These are phyloP conservation scores for Enteromius fasciolatus DNA, from an alignment of 2,797 vertebrate genomes.

Conservation along the genomic window DNA sequence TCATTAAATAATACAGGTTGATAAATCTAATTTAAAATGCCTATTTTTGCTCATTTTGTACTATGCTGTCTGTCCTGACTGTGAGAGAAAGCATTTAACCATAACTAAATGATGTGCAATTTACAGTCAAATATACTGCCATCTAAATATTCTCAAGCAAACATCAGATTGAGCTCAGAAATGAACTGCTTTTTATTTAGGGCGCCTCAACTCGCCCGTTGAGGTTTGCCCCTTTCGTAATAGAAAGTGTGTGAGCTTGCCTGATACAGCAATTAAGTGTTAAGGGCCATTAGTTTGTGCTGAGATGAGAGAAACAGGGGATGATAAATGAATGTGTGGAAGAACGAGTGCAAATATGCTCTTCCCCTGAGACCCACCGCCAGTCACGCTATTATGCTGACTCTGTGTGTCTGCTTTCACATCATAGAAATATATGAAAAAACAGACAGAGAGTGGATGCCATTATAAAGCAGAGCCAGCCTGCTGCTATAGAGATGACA, in stretches of 20 bases:
- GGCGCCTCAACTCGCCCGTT: conserved; percentile 3
- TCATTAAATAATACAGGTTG: not conserved
- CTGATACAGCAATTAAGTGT: conserved; percentile 53
- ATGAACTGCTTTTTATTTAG: conserved; percentile 25
- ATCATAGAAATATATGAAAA: conserved; percentile 54
- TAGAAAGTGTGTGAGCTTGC: conserved; percentile 27
- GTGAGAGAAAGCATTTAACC: not conserved
- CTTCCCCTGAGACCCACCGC: conserved; percentile 54
- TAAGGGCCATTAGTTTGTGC: conserved; percentile 55
- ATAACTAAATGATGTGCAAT: not conserved
- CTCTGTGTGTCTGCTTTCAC: conserved; percentile 39
- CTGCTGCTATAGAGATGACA: conserved; percentile 15
- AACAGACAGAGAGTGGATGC: conserved; percentile 52
- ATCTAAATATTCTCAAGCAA: not conserved
- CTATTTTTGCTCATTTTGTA: not conserved
- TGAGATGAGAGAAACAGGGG: conserved; percentile 46
- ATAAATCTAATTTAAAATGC: not conserved
- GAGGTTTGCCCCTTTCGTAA: conserved; percentile 38
- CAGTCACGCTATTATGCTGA: conserved; percentile 59
- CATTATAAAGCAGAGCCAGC: conserved; percentile 21
- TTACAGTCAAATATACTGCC: not conserved
- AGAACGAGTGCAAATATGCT: conserved; percentile 56
- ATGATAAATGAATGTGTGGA: conserved; percentile 58
- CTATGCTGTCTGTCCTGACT: not conserved
- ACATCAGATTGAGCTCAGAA: not conserved